Conservation (phyloP, 2,113 vertebrate species). For the Scolopax mira region DNA sequence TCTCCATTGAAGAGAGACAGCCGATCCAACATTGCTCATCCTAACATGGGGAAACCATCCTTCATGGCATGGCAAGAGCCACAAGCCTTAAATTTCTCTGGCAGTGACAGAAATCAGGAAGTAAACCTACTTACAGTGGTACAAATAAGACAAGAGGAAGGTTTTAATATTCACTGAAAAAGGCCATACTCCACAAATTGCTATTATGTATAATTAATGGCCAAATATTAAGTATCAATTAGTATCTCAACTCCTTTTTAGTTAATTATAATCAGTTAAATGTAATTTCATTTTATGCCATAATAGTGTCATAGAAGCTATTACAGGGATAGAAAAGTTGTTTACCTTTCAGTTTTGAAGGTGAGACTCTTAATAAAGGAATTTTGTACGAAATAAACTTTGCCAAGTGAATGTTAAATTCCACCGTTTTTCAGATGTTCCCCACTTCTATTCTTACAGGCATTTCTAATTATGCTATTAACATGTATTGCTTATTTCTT, state of each 20-base stretch:
- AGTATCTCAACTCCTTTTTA: not conserved
- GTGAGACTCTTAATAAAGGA: not conserved
- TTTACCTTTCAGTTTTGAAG: not conserved
- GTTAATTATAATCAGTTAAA: not conserved
- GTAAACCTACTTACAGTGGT: not conserved
- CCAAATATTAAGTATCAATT: not conserved
- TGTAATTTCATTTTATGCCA: not conserved
- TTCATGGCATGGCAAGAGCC: not conserved
- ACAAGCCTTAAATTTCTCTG: not conserved
- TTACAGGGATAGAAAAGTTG: not conserved
- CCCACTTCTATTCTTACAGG: not conserved
- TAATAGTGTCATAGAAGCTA: not conserved
- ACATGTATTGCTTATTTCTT: not conserved
- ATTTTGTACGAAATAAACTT: not conserved
- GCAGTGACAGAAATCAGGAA: not conserved
- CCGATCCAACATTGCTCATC: not conserved
- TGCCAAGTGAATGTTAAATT: not conserved
- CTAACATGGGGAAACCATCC: not conserved
- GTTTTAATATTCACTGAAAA: not conserved
- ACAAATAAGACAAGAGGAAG: not conserved
- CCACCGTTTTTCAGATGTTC: not conserved
- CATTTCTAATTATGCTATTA: constrained; percentile 16
- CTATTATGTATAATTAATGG: not conserved
- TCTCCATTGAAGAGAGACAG: not conserved
- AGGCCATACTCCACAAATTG: not conserved